A percentile compares a stretch with the other conserved stretches of the same genome.
phyloP scores from a whole-genome alignment of 2,797 vertebrate species.

The Cuniculus paca region DNA sequence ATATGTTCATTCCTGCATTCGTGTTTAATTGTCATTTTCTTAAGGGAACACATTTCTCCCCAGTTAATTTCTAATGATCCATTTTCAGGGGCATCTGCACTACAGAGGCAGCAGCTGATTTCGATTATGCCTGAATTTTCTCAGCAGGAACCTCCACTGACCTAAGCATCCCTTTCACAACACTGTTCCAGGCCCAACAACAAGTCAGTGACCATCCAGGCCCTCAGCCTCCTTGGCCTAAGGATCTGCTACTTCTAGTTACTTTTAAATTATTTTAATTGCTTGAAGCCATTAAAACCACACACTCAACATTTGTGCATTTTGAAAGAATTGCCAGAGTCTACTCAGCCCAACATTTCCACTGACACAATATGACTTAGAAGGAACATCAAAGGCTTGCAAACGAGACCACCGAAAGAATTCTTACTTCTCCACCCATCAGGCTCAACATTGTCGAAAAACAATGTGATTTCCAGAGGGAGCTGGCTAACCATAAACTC shows the following conservation, averaged over 20 bases:
- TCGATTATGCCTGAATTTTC: constrained; percentile 60
- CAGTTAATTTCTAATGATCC: constrained; percentile 64
- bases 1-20: constrained; percentile 38
- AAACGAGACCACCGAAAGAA: constrained; percentile 76
- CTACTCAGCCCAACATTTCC: constrained; percentile 76
- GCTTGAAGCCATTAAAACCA: constrained; percentile 78
- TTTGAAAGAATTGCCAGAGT: constrained; percentile 75
- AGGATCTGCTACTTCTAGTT: constrained; percentile 76
- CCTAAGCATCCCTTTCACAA: constrained; percentile 71
- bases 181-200: constrained; percentile 45
- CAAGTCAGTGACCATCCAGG: constrained; percentile 51
- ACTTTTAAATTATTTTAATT: constrained; percentile 81
- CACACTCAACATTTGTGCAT: constrained; percentile 62
- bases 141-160: constrained; percentile 60
- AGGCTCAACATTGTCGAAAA: constrained; percentile 21
- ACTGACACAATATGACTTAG: constrained; percentile 79
- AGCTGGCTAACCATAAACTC: background rate
- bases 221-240: constrained; percentile 39
- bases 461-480: constrained; percentile 75
- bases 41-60: constrained; percentile 9
- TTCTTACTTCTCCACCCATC: constrained; percentile 72
- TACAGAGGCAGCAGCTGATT: constrained; percentile 64
- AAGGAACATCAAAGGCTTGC: constrained; percentile 83
- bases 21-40: constrained; percentile 64
- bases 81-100: constrained; percentile 41